phyloP scores from a whole-genome alignment of 2,113 vertebrate genomes.

The Chloebia gouldiae region DNA sequence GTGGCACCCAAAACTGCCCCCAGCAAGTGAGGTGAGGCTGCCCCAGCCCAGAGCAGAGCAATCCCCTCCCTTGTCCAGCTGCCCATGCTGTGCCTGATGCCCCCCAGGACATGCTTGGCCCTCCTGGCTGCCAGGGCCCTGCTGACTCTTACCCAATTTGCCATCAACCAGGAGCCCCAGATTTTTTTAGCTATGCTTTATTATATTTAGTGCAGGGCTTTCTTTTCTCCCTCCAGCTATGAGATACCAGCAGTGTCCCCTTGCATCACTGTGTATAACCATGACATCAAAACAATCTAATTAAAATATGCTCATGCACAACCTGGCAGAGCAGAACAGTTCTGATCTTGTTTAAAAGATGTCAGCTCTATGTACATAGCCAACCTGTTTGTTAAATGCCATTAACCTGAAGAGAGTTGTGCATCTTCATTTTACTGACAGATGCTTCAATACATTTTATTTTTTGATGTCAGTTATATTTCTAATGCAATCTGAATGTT shows the following conservation, averaged over 20 bases:
- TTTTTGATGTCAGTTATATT: background rate
- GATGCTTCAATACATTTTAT: background rate
- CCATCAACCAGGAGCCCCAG: background rate
- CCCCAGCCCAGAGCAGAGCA: background rate
- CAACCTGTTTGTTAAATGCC: background rate
- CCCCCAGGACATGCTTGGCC: background rate
- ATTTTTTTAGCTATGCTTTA: background rate
- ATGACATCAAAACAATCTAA: background rate
- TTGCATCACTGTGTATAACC: background rate
- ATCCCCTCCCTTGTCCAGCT: rapidly evolving
- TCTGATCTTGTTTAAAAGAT: background rate
- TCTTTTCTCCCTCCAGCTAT: background rate
- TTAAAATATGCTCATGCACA: background rate
- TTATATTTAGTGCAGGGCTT: background rate
- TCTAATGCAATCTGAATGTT: background rate
- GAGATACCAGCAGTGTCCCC: background rate
- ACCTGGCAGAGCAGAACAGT: background rate
- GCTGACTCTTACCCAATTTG: background rate
- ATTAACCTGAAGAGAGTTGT: background rate
- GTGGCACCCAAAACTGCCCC: background rate
- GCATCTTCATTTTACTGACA: background rate
- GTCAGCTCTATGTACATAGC: background rate
- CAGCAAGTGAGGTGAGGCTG: rapidly evolving
- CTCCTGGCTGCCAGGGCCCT: background rate
- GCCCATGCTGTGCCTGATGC: too few relatives aligned